Evolutionary conservation across 2,797 vertebrate species (phyloP), one percentile per base, ranked within the genome.

Genomic region (Phrynocephalus forsythii): DNA sequence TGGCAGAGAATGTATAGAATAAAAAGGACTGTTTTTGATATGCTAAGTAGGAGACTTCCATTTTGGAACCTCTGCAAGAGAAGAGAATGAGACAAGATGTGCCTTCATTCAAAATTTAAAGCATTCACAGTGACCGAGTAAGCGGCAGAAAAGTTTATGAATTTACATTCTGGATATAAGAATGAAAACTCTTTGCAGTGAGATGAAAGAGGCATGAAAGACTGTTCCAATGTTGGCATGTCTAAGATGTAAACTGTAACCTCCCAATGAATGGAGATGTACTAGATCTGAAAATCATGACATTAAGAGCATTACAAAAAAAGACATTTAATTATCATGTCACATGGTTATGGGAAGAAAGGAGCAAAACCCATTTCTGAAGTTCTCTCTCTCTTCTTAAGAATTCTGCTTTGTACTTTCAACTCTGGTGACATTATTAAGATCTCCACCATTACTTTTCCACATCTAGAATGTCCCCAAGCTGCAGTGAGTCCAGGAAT

Each of bases 401-500:
- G 52, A 69, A 75, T 76, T 87, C 15, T 6, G 83, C 56, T 84
- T 91, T 86, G 79, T 87, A 15, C 87, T 48, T 86, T 90, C 92
- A 81, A 84, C 86, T 86, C 87, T 93, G 90, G 92, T 92, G 93
- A 84, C 94, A 93, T 85, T 66, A 3, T 0, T 78, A 6, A 24
- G 28, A 3, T 88, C 80, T 6, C 84, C 3, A 88, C 92, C 68
- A 16, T 92, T 81, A 76, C 89, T 83, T 3, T 26, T 91, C n/a
- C 82, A 83, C 88, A 1, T 52, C 89, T 84, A 28, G 3, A 66
- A 7, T 9, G 79, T 88, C 90, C 87, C 92, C 15, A 82, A 91
- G 94, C 95, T 83, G 6, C 88, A 10, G 2, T 78, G 94, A 95
- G 93, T 79, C 92, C 94, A 86, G 93, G 96, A 96, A 95, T 95